phyloP scores from a whole-genome alignment of 2,797 vertebrate genomes.

The Gymnopithys bicolor region DNA sequence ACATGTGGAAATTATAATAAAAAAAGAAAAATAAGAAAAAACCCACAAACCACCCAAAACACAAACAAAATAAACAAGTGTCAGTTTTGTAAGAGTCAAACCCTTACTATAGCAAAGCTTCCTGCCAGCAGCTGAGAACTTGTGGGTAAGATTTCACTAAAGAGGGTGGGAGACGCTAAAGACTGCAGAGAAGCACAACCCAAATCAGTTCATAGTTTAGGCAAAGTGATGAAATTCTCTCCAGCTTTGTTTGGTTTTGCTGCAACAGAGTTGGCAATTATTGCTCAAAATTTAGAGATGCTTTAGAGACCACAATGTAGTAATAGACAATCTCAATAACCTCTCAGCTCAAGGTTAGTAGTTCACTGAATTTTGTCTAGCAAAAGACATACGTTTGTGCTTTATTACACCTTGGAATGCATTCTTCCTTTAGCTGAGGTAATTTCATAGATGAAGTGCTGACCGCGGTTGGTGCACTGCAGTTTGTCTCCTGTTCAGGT shows the following conservation, averaged over 20 bases:
- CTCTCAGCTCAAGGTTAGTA: constrained; percentile 33
- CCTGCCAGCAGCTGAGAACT: neutral
- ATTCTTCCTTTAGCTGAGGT: constrained; percentile 26
- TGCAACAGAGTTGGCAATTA: neutral
- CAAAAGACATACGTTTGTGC: neutral
- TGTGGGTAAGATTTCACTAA: neutral
- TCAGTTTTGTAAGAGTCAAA: neutral
- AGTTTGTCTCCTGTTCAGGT: neutral
- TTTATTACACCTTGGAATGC: constrained; percentile 39
- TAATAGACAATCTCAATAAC: constrained; percentile 33
- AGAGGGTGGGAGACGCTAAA: neutral
- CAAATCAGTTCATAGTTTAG: neutral
- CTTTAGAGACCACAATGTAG: neutral
- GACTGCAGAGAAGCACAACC: neutral
- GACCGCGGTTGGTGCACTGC: neutral
- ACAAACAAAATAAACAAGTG: too few relatives aligned
- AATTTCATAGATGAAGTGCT: constrained; percentile 36
- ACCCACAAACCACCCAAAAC: neutral
- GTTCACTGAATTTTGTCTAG: constrained; percentile 49
- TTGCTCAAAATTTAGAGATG: constrained; percentile 10
- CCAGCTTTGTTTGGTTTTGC: neutral
- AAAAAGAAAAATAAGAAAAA: neutral
- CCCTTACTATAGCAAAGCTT: neutral
- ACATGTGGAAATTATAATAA: neutral
- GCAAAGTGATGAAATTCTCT: neutral